These are phyloP conservation scores for Butorides virescens DNA, from an alignment of 2,113 vertebrate species.

Conservation along the genomic window DNA sequence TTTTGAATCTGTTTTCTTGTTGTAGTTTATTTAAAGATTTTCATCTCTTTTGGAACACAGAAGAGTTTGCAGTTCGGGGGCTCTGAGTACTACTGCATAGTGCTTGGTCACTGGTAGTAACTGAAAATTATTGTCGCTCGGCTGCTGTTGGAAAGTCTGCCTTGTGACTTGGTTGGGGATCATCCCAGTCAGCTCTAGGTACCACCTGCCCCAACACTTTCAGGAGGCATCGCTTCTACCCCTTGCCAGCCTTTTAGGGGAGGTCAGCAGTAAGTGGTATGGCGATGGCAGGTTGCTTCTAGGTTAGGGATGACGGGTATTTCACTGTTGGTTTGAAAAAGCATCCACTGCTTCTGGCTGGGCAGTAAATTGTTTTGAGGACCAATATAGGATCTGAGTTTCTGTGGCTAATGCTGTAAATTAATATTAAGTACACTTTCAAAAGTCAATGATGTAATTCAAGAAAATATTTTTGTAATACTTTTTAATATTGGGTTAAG, in stretches of 20 bases:
- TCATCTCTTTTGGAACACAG: background rate
- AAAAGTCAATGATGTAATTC: background rate
- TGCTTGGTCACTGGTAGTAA: background rate
- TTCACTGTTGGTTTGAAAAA: background rate
- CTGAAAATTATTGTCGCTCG: background rate
- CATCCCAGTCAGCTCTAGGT: background rate
- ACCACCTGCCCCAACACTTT: background rate
- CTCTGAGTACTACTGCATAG: background rate
- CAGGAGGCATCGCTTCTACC: rapidly evolving
- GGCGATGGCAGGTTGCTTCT: background rate
- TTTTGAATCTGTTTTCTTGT: background rate
- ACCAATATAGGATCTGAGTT: background rate
- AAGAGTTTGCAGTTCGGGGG: background rate
- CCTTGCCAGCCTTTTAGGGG: background rate
- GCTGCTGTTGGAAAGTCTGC: background rate
- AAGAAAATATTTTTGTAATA: background rate
- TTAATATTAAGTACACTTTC: background rate
- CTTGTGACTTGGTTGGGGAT: background rate
- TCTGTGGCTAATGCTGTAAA: background rate
- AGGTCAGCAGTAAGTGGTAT: background rate
- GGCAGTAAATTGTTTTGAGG: background rate
- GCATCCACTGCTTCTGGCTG: background rate
- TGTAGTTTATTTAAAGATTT: background rate
- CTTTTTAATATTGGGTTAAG: background rate
- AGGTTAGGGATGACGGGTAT: background rate